Percentiles rank a stretch among this genome's conserved stretches.
These are phyloP conservation scores for Mustela erminea DNA, from an alignment of 2,797 vertebrate species.

Conservation along the genomic window DNA sequence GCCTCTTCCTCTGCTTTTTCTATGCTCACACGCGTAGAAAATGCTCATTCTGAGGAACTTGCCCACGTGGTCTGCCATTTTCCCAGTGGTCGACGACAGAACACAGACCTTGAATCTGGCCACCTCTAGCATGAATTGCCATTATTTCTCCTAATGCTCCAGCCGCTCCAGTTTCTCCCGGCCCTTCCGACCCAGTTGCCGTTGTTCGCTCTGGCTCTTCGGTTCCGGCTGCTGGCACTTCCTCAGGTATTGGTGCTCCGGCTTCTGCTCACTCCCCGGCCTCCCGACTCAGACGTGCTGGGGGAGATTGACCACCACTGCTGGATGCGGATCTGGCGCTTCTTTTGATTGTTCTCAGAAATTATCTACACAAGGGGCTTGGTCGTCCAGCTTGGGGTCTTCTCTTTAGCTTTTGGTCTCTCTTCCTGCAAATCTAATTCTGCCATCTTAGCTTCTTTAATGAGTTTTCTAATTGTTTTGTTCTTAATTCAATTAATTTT, in stretches of 20 bases:
- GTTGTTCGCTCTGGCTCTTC: conserved; percentile 80
- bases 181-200: conserved; percentile 82
- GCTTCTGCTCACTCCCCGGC: conserved; percentile 48
- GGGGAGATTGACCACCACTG: conserved; percentile 66
- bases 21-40: conserved; percentile 54
- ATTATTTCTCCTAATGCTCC: conserved; percentile 84
- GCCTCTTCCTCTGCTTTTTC: conserved; percentile 53
- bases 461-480: conserved; percentile 73
- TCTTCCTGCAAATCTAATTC: conserved; percentile 75
- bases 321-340: conserved; percentile 61
- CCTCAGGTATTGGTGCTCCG: conserved; percentile 82
- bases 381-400: conserved; percentile 69
- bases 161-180: conserved; percentile 84
- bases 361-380: conserved; percentile 57
- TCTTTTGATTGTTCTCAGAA: conserved; percentile 75
- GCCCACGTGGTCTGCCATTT: background rate
- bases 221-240: conserved; percentile 81
- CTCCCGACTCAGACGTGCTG: conserved; percentile 53
- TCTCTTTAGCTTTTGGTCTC: conserved; percentile 78
- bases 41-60: conserved; percentile 60
- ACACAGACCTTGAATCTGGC: conserved; percentile 65
- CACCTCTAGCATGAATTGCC: conserved; percentile 80
- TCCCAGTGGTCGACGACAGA: conserved; percentile 48
- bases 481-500: conserved; percentile 82
- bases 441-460: conserved; percentile 73